Evolutionary conservation across 2,888 invertebrate genomes (phyloP), one percentile per base, ranked within the genome.

Genomic region (Drosophila phalerata): DNA sequence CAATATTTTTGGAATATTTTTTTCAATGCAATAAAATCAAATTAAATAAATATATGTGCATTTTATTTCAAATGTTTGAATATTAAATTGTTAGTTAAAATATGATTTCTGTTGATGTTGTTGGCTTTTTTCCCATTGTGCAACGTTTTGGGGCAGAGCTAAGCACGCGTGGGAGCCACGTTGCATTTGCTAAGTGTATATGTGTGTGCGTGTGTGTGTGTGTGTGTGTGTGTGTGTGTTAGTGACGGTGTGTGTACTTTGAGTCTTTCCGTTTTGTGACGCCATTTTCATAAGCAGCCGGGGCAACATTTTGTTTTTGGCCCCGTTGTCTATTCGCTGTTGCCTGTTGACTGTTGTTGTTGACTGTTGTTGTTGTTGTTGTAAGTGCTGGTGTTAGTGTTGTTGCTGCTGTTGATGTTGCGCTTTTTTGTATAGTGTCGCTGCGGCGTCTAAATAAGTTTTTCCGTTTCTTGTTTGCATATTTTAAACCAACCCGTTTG

Each of bases 391-490:
- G 28, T 28, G 6, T 15, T 52, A 2, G 4, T 38, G 47, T 56
- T 56, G 40, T 32, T 43, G 37, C 43, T 65, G 40, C 11, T 57
- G 56, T 56, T 73, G 19, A 37, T 53, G 60, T 66, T 74, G 67
- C 66, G 58, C 68, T 64, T 62, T 57, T 67, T 69, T 58, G 73
- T 83, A 49, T 66, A 62, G 67, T 65, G 38, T 71, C 60, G 74
- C 66, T 71, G 85, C 79, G 77, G 84, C 84, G 77, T 78, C 85
- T 82, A 85, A 87, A 85, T 85, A 85, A 87, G 85, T 87, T 87
- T 86, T 85, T 87, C 87, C 85, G 87, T 74, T 87, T 78, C 85
- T 85, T 87, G 84, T 87, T 87, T 85, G 87, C 85, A 80, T 85
- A 87, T 85, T 87, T 85, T 80, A 86, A 86, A 69, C 48, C 73